Conservation (phyloP, 2,113 vertebrate genomes). For the Oenanthe oenanthe region DNA sequence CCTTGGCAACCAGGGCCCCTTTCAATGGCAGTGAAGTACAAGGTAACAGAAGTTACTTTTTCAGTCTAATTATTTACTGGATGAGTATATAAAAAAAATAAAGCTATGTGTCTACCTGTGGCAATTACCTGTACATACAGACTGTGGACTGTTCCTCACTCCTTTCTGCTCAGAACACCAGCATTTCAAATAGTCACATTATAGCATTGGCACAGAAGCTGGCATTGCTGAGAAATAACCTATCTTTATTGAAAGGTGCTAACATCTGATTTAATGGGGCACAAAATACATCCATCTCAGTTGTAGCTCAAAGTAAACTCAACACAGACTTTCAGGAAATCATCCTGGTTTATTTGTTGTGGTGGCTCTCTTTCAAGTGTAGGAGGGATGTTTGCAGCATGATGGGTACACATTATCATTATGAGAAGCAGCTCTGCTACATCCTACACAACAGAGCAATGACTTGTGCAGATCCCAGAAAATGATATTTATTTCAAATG, state of each 20-base stretch:
- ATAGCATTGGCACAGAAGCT: background rate
- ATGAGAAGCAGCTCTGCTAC: background rate
- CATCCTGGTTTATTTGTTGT: background rate
- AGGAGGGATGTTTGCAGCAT: background rate
- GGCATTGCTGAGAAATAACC: background rate
- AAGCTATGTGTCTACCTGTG: background rate
- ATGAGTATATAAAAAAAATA: background rate
- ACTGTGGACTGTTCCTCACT: background rate
- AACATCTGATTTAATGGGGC: background rate
- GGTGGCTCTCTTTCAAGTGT: background rate
- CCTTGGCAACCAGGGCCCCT: background rate
- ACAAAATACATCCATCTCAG: background rate
- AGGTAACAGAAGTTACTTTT: background rate
- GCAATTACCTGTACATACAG: background rate
- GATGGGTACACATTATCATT: background rate
- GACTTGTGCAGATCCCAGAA: background rate
- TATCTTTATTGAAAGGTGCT: conserved; percentile 3
- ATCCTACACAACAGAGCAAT: background rate
- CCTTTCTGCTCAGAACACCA: background rate
- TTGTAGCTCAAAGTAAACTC: background rate
- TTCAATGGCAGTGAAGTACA: background rate
- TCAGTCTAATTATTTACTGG: background rate
- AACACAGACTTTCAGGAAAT: background rate
- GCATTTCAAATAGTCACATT: background rate
- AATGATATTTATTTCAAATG: background rate